A percentile compares a stretch with the other conserved stretches of the same genome.
Conservation (phyloP, 2,888 invertebrate genomes). For the Bhutanitis thaidina region DNA sequence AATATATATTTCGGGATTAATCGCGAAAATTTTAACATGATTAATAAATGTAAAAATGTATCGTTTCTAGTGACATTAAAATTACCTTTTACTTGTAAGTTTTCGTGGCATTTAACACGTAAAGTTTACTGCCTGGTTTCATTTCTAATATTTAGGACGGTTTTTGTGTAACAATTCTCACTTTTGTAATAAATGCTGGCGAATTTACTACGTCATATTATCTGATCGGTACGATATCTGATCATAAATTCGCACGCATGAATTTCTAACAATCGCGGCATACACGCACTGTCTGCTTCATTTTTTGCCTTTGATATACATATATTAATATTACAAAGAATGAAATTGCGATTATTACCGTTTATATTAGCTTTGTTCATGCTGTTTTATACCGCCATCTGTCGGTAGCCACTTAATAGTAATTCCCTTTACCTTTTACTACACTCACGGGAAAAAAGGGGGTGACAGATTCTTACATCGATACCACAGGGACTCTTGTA, state of each 20-base stretch:
- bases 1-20: too few relatives aligned
- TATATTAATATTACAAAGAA: constrained; percentile 3
- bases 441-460: too few relatives aligned
- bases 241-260: constrained; percentile 21
- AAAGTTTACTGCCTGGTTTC: neutral
- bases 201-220: constrained; percentile 19
- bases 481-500: too few relatives aligned
- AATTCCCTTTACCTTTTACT: too few relatives aligned
- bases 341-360: constrained; percentile 6
- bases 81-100: too few relatives aligned
- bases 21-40: too few relatives aligned
- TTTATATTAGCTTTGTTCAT: neutral
- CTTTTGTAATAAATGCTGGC: constrained; percentile 15
- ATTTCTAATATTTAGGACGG: constrained; percentile 4
- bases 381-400: too few relatives aligned
- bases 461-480: too few relatives aligned
- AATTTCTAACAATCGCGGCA: constrained; percentile 20
- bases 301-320: constrained; percentile 15
- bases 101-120: too few relatives aligned
- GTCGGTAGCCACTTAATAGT: too few relatives aligned
- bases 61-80: too few relatives aligned
- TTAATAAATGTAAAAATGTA: too few relatives aligned
- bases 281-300: constrained; percentile 19
- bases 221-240: constrained; percentile 19
- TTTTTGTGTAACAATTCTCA: constrained; percentile 11